Percentiles rank a stretch among this genome's conserved stretches.
Evolutionary conservation across 2,797 vertebrate species (phyloP).

Genomic region (Myotis vivesi): DNA sequence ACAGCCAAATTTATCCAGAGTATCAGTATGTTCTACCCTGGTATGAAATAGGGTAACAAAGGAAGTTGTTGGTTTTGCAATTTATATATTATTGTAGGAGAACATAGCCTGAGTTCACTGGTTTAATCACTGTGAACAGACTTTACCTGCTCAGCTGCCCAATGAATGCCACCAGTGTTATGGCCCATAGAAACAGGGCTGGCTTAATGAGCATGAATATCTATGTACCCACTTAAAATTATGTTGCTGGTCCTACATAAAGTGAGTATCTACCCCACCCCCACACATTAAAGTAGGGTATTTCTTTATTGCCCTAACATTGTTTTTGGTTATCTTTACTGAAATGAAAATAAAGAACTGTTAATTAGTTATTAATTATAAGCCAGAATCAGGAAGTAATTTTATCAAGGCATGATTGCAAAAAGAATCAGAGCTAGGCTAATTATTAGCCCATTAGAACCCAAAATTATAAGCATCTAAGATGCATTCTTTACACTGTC

Average conservation of each 20-base stretch:
- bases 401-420: not conserved
- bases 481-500: not conserved
- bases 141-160: not conserved
- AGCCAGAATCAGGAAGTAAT: not conserved
- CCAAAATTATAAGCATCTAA: not conserved
- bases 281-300: not conserved
- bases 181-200: not conserved
- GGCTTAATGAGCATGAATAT: not conserved
- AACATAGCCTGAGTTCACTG: not conserved
- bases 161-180: not conserved
- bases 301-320: not conserved
- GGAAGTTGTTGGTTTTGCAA: not conserved
- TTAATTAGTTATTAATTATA: conserved; percentile 32
- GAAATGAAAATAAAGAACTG: conserved; percentile 17
- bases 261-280: not conserved
- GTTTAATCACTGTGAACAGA: not conserved
- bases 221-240: not conserved
- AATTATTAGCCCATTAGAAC: not conserved
- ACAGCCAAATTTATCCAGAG: not conserved
- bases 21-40: not conserved
- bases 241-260: not conserved
- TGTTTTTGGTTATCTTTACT: not conserved
- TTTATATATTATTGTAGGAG: not conserved
- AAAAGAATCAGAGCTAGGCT: not conserved
- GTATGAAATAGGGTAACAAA: not conserved